These are phyloP conservation scores for Sebastes taczanowskii DNA, from an alignment of 2,797 vertebrate species.

Conservation along the genomic window DNA sequence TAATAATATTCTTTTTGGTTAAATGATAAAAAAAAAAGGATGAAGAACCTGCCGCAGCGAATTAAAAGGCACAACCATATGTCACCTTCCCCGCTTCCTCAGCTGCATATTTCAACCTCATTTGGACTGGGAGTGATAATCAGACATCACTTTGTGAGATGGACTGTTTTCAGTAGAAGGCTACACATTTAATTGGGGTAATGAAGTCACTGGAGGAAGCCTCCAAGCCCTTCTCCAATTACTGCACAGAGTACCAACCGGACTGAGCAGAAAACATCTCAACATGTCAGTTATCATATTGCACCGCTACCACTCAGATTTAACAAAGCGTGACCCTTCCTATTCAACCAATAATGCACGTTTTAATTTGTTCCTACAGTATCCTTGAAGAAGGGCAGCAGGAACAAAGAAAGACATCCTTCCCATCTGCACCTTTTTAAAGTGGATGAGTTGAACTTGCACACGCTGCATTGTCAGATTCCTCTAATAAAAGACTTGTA, in stretches of 20 bases:
- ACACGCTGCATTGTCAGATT: not conserved
- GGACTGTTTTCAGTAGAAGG: constrained; percentile 47
- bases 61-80: constrained; percentile 11
- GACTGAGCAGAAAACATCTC: constrained; percentile 26
- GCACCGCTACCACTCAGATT: constrained; percentile 8
- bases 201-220: constrained; percentile 69
- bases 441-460: not conserved
- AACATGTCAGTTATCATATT: constrained; percentile 27
- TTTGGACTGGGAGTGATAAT: constrained; percentile 39
- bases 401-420: not conserved
- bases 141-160: constrained; percentile 52
- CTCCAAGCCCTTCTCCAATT: constrained; percentile 58
- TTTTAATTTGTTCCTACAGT: constrained; percentile 18
- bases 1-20: not conserved
- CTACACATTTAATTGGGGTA: constrained; percentile 64
- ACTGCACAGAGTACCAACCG: constrained; percentile 27
- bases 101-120: constrained; percentile 30
- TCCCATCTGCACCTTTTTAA: not conserved
- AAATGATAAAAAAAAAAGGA: not conserved
- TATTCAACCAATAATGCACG: constrained; percentile 11
- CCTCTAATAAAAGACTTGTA: not conserved
- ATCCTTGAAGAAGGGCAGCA: not conserved
- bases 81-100: constrained; percentile 7
- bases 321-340: constrained; percentile 38
- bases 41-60: not conserved